Conservation (phyloP, 2,888 invertebrate species). For the Rotaria socialis region DNA sequence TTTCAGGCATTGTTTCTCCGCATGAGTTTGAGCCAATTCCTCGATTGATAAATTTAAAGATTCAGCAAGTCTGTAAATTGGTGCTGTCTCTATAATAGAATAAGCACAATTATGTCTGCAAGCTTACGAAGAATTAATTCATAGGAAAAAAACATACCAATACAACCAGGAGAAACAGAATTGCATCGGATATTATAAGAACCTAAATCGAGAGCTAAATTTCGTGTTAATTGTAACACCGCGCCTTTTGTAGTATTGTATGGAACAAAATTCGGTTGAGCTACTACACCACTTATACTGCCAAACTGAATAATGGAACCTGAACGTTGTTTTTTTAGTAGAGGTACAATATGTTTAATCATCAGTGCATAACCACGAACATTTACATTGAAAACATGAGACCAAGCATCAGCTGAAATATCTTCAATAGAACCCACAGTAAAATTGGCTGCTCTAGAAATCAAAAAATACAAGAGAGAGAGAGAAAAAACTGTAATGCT, state of each 20-base stretch:
- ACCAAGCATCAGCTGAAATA: not conserved
- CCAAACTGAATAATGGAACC: constrained; percentile 45
- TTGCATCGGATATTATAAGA: constrained; percentile 46
- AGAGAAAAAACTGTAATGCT: too few relatives aligned
- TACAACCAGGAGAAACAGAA: constrained; percentile 43
- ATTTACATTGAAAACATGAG: constrained; percentile 42
- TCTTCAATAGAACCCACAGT: not conserved
- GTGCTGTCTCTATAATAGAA: constrained; percentile 46
- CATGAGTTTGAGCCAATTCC: too few relatives aligned
- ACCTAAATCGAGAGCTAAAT: constrained; percentile 47
- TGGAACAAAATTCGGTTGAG: constrained; percentile 46
- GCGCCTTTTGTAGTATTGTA: constrained; percentile 47
- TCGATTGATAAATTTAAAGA: too few relatives aligned
- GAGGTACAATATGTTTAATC: constrained; percentile 42
- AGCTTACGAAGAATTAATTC: too few relatives aligned
- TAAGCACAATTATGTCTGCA: too few relatives aligned
- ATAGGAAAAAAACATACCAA: too few relatives aligned
- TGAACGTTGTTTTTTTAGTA: constrained; percentile 35
- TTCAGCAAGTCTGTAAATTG: too few relatives aligned
- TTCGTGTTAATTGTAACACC: constrained; percentile 41
- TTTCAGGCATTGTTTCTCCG: too few relatives aligned
- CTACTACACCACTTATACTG: constrained; percentile 46
- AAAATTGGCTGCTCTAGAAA: not conserved
- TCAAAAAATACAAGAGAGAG: too few relatives aligned
- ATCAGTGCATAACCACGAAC: constrained; percentile 44